These are phyloP conservation scores for Macroramphosus scolopax DNA, from an alignment of 2,797 vertebrate species.

Conservation along the genomic window DNA sequence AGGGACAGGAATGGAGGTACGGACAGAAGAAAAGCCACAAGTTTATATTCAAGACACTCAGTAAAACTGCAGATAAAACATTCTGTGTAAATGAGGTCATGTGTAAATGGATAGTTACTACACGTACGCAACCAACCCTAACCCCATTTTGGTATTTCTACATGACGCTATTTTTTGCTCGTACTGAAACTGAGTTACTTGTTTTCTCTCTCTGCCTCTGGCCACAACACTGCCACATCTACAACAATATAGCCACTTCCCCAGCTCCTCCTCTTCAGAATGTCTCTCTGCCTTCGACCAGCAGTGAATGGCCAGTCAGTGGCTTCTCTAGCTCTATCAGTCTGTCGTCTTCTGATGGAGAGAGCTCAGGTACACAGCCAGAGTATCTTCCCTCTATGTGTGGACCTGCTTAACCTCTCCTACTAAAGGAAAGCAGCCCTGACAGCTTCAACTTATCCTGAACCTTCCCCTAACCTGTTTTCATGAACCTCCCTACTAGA, in stretches of 20 bases:
- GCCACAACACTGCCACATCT: constrained; percentile 12
- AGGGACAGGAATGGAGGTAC: constrained; percentile 91
- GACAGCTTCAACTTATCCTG: constrained; percentile 3
- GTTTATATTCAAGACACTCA: background rate
- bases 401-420: constrained; percentile 30
- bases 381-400: constrained; percentile 25
- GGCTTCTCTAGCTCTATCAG: constrained; percentile 82
- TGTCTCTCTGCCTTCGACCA: constrained; percentile 80
- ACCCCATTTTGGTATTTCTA: too few relatives aligned
- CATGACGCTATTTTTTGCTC: too few relatives aligned
- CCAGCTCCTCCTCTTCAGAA: constrained; percentile 81
- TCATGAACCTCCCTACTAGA: too few relatives aligned
- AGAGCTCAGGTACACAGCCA: constrained; percentile 77
- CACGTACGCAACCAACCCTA: too few relatives aligned
- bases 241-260: constrained; percentile 50
- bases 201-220: constrained; percentile 15
- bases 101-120: too few relatives aligned
- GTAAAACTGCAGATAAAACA: background rate
- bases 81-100: too few relatives aligned
- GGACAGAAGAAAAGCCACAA: constrained; percentile 1
- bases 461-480: constrained; percentile 15
- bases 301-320: constrained; percentile 81
- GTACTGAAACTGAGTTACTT: constrained; percentile 6
- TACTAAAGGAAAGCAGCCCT: constrained; percentile 2
- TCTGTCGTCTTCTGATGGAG: constrained; percentile 80